A percentile compares a stretch with the other conserved stretches of the same genome.
Evolutionary conservation across 2,113 vertebrate genomes (phyloP).

Genomic region (Psophia crepitans): DNA sequence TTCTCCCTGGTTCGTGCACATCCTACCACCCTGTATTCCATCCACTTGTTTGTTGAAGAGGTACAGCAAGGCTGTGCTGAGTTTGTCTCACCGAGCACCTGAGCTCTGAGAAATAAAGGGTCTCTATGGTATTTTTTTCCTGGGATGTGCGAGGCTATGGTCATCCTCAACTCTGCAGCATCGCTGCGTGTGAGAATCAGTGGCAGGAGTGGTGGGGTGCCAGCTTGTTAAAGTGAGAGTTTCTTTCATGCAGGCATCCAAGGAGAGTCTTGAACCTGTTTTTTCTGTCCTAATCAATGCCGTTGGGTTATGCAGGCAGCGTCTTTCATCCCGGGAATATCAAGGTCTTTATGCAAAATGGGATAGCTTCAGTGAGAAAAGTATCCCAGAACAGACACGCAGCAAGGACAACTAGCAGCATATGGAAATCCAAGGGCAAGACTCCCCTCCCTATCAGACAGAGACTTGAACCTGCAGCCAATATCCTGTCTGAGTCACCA

Average conservation of each 20-base stretch:
- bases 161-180: not conserved
- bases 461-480: not conserved
- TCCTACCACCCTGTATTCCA: not conserved
- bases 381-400: not conserved
- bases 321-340: constrained; percentile 18
- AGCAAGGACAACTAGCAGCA: not conserved
- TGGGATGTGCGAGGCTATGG: not conserved
- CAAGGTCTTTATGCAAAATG: constrained; percentile 3
- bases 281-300: constrained; percentile 46
- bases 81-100: not conserved
- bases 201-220: not conserved
- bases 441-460: not conserved
- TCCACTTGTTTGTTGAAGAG: not conserved
- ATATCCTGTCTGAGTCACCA: constrained; percentile 25
- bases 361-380: not conserved
- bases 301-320: constrained; percentile 8
- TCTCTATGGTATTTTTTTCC: not conserved
- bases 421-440: not conserved
- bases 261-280: constrained; percentile 29
- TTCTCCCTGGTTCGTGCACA: not conserved
- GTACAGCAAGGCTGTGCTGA: not conserved
- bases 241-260: not conserved
- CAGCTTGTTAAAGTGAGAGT: not conserved
- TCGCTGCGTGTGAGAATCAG: not conserved
- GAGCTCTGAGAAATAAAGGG: not conserved